Evolutionary conservation across 1,140 invertebrate genomes (phyloP).

Genomic region (Cataglyphis hispanica): DNA sequence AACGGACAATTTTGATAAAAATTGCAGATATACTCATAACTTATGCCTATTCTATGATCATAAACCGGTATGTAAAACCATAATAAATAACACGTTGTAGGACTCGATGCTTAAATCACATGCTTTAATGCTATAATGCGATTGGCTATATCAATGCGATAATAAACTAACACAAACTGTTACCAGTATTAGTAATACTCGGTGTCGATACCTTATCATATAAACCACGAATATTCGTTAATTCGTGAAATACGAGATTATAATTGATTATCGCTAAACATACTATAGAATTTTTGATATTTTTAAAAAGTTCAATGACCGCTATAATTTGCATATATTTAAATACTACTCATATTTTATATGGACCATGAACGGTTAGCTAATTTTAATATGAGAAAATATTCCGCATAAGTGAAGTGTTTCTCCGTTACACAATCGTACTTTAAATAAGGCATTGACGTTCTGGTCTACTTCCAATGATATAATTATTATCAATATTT

Average conservation of each 20-base stretch:
- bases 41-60: conserved; percentile 7
- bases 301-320: neutral
- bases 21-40: neutral
- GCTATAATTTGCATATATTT: conserved; percentile 23
- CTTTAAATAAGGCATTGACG: neutral
- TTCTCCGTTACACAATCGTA: neutral
- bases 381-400: conserved; percentile 9
- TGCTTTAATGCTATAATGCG: neutral
- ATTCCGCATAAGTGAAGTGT: neutral
- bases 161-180: conserved; percentile 1
- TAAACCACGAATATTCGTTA: neutral
- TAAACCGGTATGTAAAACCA: conserved; percentile 9
- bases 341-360: neutral
- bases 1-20: neutral
- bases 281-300: neutral
- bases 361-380: neutral
- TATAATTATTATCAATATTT: neutral
- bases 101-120: conserved; percentile 18
- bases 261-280: conserved; percentile 5
- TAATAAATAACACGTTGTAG: conserved; percentile 36
- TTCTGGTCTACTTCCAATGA: neutral
- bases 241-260: neutral
- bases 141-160: neutral
- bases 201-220: neutral
- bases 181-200: neutral